phyloP scores from a whole-genome alignment of 2,888 invertebrate species.

The Thysanoteuthis rhombus region DNA sequence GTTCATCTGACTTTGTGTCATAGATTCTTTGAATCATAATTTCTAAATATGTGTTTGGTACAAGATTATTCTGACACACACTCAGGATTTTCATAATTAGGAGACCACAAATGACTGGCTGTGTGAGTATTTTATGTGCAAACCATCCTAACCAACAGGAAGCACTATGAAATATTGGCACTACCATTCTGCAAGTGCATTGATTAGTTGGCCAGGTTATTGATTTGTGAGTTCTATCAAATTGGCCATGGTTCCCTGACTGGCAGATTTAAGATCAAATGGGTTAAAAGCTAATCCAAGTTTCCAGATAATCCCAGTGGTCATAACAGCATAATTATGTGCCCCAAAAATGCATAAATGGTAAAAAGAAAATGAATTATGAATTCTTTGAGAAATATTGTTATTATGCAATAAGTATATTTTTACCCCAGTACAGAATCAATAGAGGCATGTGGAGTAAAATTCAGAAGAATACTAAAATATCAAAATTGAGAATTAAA shows the following conservation, averaged over 20 bases:
- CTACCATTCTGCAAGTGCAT: not conserved
- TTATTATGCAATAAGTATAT: too few species aligned
- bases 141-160: not conserved
- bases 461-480: too few species aligned
- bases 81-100: not conserved
- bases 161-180: not conserved
- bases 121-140: conserved; percentile 13
- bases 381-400: not conserved
- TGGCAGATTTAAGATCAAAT: not conserved
- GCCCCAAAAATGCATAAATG: not conserved
- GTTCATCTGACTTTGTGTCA: not conserved
- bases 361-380: not conserved
- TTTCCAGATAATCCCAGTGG: not conserved
- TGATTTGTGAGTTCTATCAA: not conserved
- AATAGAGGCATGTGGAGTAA: too few species aligned
- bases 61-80: not conserved
- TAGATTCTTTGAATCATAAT: not conserved
- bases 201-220: conserved; percentile 12
- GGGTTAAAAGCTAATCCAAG: not conserved
- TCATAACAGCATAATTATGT: not conserved
- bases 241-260: not conserved
- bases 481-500: too few species aligned
- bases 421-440: too few species aligned
- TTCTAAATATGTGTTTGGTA: not conserved
- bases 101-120: not conserved